These are phyloP conservation scores for Tortrix viridana DNA, from an alignment of 2,888 invertebrate species.

Conservation along the genomic window DNA sequence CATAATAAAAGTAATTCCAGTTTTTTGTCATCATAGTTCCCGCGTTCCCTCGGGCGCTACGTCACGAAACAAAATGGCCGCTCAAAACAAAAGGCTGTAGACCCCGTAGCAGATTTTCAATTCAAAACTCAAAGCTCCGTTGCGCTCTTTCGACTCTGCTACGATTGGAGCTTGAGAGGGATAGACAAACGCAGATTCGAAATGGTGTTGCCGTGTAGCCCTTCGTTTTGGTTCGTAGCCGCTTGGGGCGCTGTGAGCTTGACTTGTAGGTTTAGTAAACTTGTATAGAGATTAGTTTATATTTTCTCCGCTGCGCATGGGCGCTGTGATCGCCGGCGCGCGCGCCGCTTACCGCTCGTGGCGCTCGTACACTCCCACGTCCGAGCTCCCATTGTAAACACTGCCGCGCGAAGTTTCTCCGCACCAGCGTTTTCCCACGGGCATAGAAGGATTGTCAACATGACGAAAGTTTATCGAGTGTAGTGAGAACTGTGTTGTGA, in stretches of 20 bases:
- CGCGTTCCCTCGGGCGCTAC: constrained; percentile 51
- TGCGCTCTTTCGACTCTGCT: neutral
- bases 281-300: constrained; percentile 61
- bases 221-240: constrained; percentile 57
- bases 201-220: constrained; percentile 21
- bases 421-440: constrained; percentile 57
- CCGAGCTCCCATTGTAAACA: constrained; percentile 76
- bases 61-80: constrained; percentile 76
- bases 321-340: constrained; percentile 63
- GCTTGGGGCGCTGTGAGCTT: constrained; percentile 39
- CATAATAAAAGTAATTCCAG: constrained; percentile 32
- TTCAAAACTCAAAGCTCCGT: neutral
- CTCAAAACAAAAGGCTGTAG: constrained; percentile 49
- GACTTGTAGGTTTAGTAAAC: neutral
- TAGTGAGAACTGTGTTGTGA: constrained; percentile 69
- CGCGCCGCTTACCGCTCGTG: constrained; percentile 54
- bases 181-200: neutral
- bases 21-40: constrained; percentile 43
- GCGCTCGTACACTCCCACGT: constrained; percentile 75
- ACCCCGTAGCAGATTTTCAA: constrained; percentile 3
- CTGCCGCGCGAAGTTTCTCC: constrained; percentile 56
- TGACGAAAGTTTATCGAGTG: constrained; percentile 63
- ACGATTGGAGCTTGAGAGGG: neutral
- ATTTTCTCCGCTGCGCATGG: constrained; percentile 59
- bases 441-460: constrained; percentile 60